Base-by-base conservation (phyloP, 1,140 invertebrate genomes). In the Pseudomyrmex cubaensis region DNA sequence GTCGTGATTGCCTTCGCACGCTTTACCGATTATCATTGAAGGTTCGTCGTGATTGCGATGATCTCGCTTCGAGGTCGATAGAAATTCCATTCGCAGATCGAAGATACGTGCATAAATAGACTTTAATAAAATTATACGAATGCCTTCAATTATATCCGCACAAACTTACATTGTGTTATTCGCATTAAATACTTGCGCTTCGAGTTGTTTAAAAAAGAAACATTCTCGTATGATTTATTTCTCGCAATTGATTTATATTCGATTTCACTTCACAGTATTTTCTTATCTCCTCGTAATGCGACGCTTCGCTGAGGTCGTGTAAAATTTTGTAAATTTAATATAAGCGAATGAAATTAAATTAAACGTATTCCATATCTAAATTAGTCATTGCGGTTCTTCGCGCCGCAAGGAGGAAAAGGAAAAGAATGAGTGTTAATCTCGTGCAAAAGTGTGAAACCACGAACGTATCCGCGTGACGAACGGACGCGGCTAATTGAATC, bases 1-100 rank as follows among this genome's bases (percentile, higher is more conserved):
- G 77, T 52, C 54, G 61, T 84, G 86, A 89, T 89, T 89, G 85
- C 87, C 87, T 89, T 89, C 87, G 78, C 67, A 70, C 86, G 78
- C 62, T 78, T 89, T 85, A 64, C 62, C 72, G 69, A 89, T 89
- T 88, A 82, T 83, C 86, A 88, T 83, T 74, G 85, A 80, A 72
- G 67, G 59, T 50, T 56, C 35, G 12, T 59, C 59, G 78, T 50
- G 62, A 70, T 54, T 46, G 59, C 66, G 59, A 25, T 20, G 66
- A 63, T 64, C 64, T 12, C 13, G 76, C 57, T 50, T 69, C 75
- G 85, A 87, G 63, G 76, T 82, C 83, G 83, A 85, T 15, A 70
- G 83, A 48, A 85, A 85, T 86, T 76, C 69, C 83, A 85, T 75
- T 48, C 15, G 64, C 22, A 20, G 35, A 35, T 35, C 17, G 74